Percentiles rank a stretch among this genome's conserved stretches.
Conservation (phyloP, 1,140 invertebrate species). For the Drosophila sp. region DNA sequence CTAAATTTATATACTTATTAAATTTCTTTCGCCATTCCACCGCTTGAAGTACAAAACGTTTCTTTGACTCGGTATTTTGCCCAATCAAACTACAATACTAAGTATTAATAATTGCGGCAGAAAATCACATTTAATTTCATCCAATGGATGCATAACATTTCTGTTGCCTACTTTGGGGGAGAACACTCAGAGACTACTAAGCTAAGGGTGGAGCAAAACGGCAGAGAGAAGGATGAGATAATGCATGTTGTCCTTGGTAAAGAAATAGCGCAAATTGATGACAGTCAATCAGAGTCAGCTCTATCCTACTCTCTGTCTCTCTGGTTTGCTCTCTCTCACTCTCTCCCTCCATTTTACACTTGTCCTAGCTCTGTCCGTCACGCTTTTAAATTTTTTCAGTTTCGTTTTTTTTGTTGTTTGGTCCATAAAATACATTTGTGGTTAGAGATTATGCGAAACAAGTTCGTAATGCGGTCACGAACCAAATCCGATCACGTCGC, state of each 20-base stretch:
- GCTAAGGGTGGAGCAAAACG: background rate
- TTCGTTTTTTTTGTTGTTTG: background rate
- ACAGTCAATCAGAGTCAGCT: slow-evolving; percentile 44
- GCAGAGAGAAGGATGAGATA: slow-evolving; percentile 49
- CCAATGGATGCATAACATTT: background rate
- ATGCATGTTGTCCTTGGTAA: slow-evolving; percentile 49
- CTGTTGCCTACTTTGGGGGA: slow-evolving; percentile 37
- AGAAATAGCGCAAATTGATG: slow-evolving; percentile 76
- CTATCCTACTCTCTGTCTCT: background rate
- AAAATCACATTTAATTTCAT: too few species aligned
- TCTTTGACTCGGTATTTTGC: too few species aligned
- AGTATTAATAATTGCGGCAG: too few species aligned
- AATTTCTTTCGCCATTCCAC: too few species aligned
- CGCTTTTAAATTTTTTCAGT: background rate
- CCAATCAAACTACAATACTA: too few species aligned
- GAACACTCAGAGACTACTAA: slow-evolving; percentile 1
- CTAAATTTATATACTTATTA: too few species aligned
- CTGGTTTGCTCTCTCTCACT: background rate
- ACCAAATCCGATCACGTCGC: slow-evolving; percentile 17
- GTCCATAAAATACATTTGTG: slow-evolving; percentile 15
- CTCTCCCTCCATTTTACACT: background rate
- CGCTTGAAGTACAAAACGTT: too few species aligned
- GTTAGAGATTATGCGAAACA: slow-evolving; percentile 20
- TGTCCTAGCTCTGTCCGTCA: background rate
- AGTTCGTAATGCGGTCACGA: slow-evolving; percentile 21